phyloP scores from a whole-genome alignment of 2,113 vertebrate genomes.

The Poecilia latipinna region DNA sequence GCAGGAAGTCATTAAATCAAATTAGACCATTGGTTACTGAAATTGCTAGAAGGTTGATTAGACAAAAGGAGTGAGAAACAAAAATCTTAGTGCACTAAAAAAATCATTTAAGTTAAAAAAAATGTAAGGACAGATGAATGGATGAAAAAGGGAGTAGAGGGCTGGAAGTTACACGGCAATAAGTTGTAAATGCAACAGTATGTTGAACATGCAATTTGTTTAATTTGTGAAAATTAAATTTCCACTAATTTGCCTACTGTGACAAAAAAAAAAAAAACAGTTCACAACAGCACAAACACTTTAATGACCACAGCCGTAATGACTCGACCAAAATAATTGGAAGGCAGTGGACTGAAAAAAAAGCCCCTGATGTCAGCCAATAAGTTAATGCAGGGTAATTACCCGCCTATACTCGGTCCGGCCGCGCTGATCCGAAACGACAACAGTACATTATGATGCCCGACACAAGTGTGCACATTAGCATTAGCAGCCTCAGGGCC shows the following conservation, averaged over 20 bases:
- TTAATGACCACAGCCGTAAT: constrained; percentile 54
- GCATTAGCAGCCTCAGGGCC: constrained; percentile 29
- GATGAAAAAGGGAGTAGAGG: too few relatives aligned
- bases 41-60: too few relatives aligned
- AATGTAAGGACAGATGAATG: too few relatives aligned
- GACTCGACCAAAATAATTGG: constrained; percentile 39
- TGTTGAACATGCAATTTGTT: background rate
- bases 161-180: too few relatives aligned
- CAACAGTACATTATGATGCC: constrained; percentile 29
- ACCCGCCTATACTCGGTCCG: constrained; percentile 37
- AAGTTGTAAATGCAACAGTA: too few relatives aligned
- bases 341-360: constrained; percentile 51
- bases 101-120: too few relatives aligned
- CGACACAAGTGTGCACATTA: constrained; percentile 33
- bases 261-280: constrained; percentile 4
- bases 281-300: constrained; percentile 33
- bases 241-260: background rate
- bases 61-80: too few relatives aligned
- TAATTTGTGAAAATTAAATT: background rate
- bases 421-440: constrained; percentile 46
- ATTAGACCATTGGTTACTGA: too few relatives aligned
- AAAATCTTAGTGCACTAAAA: too few relatives aligned
- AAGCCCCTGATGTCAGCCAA: constrained; percentile 54
- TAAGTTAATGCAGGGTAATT: constrained; percentile 67
- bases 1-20: too few relatives aligned